Percentiles rank a stretch among this genome's conserved stretches.
Evolutionary conservation across 2,797 vertebrate genomes (phyloP).

Genomic region (Myoxocephalus aenaeus): DNA sequence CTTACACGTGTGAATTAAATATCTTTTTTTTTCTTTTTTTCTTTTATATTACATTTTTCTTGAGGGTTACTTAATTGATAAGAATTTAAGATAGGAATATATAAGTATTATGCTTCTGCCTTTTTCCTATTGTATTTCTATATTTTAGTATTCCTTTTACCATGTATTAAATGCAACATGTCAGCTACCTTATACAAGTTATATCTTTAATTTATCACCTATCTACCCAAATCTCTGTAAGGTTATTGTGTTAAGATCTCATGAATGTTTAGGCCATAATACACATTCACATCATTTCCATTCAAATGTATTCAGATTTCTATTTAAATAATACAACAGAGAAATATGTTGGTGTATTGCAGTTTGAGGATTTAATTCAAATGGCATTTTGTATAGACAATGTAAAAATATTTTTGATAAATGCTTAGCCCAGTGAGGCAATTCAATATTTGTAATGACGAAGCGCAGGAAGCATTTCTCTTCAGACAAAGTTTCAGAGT

Average conservation of each 20-base stretch:
- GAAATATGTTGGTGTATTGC: background rate
- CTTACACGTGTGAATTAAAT: too few relatives aligned
- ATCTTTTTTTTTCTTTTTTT: too few relatives aligned
- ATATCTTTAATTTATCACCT: background rate
- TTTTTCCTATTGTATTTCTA: background rate
- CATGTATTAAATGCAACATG: background rate
- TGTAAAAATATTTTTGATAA: background rate
- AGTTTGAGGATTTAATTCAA: background rate
- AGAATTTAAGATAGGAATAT: too few relatives aligned
- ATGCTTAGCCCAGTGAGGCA: background rate
- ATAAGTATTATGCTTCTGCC: too few relatives aligned
- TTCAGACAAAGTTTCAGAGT: background rate
- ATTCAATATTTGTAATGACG: background rate
- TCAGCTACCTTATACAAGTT: background rate
- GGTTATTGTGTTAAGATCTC: background rate
- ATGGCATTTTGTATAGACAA: background rate
- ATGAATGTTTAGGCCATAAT: background rate
- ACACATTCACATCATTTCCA: background rate
- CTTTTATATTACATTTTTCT: too few relatives aligned
- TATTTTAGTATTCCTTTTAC: background rate
- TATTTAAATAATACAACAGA: background rate
- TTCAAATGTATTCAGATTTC: background rate
- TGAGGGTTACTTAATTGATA: too few relatives aligned
- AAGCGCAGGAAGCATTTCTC: background rate
- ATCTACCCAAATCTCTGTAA: background rate